Base-by-base conservation (phyloP, 2,797 vertebrate species). In the Salmo trutta region DNA sequence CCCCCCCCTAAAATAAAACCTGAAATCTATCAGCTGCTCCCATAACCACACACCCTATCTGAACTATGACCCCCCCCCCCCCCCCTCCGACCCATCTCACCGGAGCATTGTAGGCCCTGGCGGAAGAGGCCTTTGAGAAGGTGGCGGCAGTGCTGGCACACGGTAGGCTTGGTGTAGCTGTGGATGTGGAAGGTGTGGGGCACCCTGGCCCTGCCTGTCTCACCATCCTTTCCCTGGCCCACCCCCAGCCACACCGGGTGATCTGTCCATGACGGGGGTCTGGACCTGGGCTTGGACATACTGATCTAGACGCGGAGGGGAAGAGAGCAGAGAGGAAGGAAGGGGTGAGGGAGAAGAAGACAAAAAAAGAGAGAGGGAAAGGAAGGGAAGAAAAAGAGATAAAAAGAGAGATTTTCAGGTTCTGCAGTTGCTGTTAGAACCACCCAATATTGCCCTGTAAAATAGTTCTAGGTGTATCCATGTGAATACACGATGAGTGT, bases 131-230 rank as follows among this genome's bases (percentile, higher is more conserved):
- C 94, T 76, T 90, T 92, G 76, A 95, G 93, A 80, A 95, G 89
- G 36, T 89, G 86, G 73, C 88, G 88, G 83, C 94, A 95, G 88
- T 89, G 51, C 88, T 94, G 94, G 77, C 94, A 95, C 29, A 91
- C 62, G 0, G 94, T 95, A 81, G 93, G 93, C 79, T 91, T 93
- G 85, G 92, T 94, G 92, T 95, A 95, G 84, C 89, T 93, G 91
- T 94, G 94, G 84, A 95, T 93, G 86, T 94, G 93, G 86, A 95
- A 95, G 74, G 93, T 95, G 91, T 95, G 94, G 3, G 94, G 94
- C 5, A 95, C 93, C 71, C 86, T 83, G 1, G 86, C 47, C 2
- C 66, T 59, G 59, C 77, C 73, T 6, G 65, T 71, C 78, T 54
- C 77, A 1, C 12, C 29, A 17, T 1, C n/a, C 29, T 79, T 84